Evolutionary conservation across 2,888 invertebrate species (phyloP).

Genomic region (Apodemia mormo): DNA sequence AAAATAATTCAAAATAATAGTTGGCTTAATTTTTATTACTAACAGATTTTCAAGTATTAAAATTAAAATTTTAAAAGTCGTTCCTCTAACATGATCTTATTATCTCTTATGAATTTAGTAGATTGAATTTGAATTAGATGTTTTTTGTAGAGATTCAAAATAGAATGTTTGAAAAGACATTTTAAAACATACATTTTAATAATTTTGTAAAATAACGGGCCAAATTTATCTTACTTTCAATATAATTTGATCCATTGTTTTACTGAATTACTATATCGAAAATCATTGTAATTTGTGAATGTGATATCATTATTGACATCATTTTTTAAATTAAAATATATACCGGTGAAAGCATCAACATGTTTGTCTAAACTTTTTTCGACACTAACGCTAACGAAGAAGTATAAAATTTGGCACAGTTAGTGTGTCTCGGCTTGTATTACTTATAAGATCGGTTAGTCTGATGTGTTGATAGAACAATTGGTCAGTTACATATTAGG

Average conservation of each 20-base stretch:
- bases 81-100: background rate
- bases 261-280: constrained; percentile 17
- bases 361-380: constrained; percentile 14
- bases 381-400: background rate
- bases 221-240: background rate
- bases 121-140: constrained; percentile 16
- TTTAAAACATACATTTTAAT: background rate
- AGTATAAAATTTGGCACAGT: too few relatives aligned
- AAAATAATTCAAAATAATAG: background rate
- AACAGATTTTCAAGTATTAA: background rate
- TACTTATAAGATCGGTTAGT: too few relatives aligned
- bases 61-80: background rate
- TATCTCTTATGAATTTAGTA: background rate
- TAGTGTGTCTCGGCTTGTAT: too few relatives aligned
- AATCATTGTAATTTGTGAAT: constrained; percentile 7
- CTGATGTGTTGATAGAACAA: too few relatives aligned
- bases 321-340: constrained; percentile 7
- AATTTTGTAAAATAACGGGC: background rate
- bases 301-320: constrained; percentile 8
- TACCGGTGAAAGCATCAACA: constrained; percentile 34
- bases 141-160: constrained; percentile 6
- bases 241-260: constrained; percentile 23
- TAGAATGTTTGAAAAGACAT: background rate
- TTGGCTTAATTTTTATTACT: background rate
- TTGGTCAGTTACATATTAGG: too few relatives aligned